Percentiles rank a stretch among this genome's conserved stretches.
Conservation (phyloP, 2,888 invertebrate genomes). For the Volucella zonaria region DNA sequence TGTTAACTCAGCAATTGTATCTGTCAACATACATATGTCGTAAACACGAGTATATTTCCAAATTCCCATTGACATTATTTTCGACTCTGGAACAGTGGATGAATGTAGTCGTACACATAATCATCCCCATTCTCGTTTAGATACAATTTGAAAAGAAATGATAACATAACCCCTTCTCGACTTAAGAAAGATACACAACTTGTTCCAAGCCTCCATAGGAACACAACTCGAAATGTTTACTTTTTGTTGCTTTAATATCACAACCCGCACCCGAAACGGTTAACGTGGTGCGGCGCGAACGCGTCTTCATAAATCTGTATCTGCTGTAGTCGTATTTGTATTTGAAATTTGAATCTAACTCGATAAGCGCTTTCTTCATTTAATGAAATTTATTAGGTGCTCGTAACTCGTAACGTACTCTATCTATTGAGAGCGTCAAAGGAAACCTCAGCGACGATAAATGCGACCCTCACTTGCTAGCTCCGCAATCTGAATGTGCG, state of each 20-base stretch:
- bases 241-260: conserved; percentile 27
- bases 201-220: conserved; percentile 57
- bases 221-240: conserved; percentile 67
- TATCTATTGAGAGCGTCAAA: conserved; percentile 34
- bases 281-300: background rate
- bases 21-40: conserved; percentile 33
- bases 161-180: conserved; percentile 48
- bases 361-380: conserved; percentile 32
- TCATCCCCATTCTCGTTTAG: conserved; percentile 25
- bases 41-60: conserved; percentile 19
- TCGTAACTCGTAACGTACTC: background rate
- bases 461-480: conserved; percentile 46
- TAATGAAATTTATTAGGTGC: conserved; percentile 32
- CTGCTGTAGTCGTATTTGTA: background rate
- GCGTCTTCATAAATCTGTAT: conserved; percentile 4
- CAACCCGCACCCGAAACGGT: background rate
- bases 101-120: conserved; percentile 1
- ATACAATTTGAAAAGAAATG: conserved; percentile 35
- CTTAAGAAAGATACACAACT: background rate
- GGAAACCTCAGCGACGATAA: conserved; percentile 31
- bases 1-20: conserved; percentile 27
- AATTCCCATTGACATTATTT: conserved; percentile 33
- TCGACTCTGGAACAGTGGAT: conserved; percentile 17
- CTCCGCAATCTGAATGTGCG: conserved; percentile 28
- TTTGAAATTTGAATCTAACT: conserved; percentile 27